Evolutionary conservation across 2,888 invertebrate genomes (phyloP).

Genomic region (Ecliptopera silaceata): DNA sequence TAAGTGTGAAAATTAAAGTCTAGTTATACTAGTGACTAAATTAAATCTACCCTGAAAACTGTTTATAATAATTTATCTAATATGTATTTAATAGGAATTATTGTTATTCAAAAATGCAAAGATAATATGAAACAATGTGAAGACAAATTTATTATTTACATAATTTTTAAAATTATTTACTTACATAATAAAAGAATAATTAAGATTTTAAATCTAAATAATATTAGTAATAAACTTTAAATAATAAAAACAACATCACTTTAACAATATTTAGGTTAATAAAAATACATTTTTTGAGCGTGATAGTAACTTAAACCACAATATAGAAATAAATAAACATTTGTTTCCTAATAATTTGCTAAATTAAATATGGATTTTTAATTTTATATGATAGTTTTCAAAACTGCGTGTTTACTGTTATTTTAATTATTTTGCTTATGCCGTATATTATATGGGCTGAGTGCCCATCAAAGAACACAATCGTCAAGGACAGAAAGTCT

Average conservation of each 20-base stretch:
- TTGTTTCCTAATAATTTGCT: background rate
- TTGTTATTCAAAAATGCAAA: background rate
- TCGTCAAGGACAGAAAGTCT: too few species aligned
- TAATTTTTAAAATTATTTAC: constrained; percentile 9
- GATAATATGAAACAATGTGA: background rate
- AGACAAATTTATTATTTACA: background rate
- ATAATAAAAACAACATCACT: constrained; percentile 9
- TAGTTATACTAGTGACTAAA: background rate
- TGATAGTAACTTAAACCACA: background rate
- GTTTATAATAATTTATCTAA: background rate
- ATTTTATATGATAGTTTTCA: too few species aligned
- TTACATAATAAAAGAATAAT: too few species aligned
- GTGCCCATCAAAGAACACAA: too few species aligned
- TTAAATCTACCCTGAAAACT: background rate
- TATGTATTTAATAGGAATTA: background rate
- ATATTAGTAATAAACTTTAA: constrained; percentile 1
- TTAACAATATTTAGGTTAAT: constrained; percentile 1
- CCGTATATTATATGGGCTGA: too few species aligned
- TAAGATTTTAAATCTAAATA: background rate
- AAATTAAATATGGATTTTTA: too few species aligned
- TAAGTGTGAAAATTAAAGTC: background rate
- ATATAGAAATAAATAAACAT: background rate
- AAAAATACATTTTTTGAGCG: constrained; percentile 5
- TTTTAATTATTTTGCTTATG: too few species aligned
- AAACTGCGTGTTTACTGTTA: too few species aligned